Conservation (phyloP, 2,888 invertebrate species). For the Polyploca ridens region DNA sequence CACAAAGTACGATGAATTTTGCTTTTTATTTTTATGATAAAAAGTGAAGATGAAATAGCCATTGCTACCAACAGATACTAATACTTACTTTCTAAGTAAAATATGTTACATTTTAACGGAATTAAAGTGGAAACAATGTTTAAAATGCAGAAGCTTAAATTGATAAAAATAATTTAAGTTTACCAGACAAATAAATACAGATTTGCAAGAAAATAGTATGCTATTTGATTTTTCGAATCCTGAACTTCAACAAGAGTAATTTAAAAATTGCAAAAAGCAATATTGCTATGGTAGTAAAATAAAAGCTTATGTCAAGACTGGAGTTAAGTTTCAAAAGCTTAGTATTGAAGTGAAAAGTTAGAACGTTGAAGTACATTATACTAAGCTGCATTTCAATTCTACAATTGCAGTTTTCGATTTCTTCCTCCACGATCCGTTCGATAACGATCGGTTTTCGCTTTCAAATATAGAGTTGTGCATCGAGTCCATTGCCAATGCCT, state of each 20-base stretch:
- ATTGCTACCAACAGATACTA: background rate
- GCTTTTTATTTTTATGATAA: constrained; percentile 35
- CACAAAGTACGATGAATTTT: constrained; percentile 44
- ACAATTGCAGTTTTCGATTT: constrained; percentile 57
- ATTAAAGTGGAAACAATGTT: background rate
- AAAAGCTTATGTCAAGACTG: background rate
- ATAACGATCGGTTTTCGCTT: constrained; percentile 68
- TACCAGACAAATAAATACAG: background rate
- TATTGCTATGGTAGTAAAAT: background rate
- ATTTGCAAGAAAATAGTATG: background rate
- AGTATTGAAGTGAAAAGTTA: background rate
- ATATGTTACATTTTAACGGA: background rate
- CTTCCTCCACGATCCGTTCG: constrained; percentile 46
- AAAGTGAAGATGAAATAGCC: constrained; percentile 30
- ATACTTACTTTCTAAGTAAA: background rate
- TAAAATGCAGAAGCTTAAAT: background rate
- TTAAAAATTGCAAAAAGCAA: background rate
- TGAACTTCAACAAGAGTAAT: background rate
- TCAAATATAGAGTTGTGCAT: constrained; percentile 54
- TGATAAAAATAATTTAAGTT: background rate
- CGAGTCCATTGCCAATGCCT: constrained; percentile 65
- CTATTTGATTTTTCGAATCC: background rate
- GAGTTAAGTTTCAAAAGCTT: background rate
- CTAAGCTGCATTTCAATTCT: background rate
- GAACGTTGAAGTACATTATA: constrained; percentile 11